Evolutionary conservation across 2,888 invertebrate genomes (phyloP).

Genomic region (Lithophane semibrunnea): DNA sequence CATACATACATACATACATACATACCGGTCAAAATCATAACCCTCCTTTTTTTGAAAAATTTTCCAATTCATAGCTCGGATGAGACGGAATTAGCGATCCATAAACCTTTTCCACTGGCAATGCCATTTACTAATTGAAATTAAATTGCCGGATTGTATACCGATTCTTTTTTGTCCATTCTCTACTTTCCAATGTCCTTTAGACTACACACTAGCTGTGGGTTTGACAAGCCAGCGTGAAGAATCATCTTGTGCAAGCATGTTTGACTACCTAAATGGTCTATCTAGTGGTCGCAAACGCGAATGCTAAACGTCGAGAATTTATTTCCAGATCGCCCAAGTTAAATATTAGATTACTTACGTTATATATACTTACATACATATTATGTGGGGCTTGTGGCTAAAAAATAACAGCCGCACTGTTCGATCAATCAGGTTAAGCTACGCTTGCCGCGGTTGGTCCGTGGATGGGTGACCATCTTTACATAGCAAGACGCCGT

Average conservation of each 20-base stretch:
- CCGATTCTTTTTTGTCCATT: conserved; percentile 28
- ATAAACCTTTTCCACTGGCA: conserved; percentile 46
- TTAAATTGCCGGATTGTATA: conserved; percentile 56
- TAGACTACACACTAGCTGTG: conserved; percentile 2
- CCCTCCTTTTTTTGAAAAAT: not conserved
- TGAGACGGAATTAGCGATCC: conserved; percentile 43
- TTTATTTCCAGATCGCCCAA: too few relatives aligned
- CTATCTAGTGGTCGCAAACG: not conserved
- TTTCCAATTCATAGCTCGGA: not conserved
- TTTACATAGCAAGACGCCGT: too few relatives aligned
- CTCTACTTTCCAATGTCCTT: conserved; percentile 29
- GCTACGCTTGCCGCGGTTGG: too few relatives aligned
- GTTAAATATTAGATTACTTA: too few relatives aligned
- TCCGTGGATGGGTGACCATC: too few relatives aligned
- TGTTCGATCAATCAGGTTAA: too few relatives aligned
- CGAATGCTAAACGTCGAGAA: too few relatives aligned
- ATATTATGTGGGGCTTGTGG: too few relatives aligned
- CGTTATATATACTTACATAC: too few relatives aligned
- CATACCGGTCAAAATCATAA: too few relatives aligned
- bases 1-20: too few relatives aligned
- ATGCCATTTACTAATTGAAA: conserved; percentile 64
- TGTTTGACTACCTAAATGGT: not conserved
- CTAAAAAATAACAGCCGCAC: too few relatives aligned
- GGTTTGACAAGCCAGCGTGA: conserved; percentile 13
- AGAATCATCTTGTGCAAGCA: not conserved